Evolutionary conservation across 2,888 invertebrate species (phyloP).

Genomic region (Antitype chi): DNA sequence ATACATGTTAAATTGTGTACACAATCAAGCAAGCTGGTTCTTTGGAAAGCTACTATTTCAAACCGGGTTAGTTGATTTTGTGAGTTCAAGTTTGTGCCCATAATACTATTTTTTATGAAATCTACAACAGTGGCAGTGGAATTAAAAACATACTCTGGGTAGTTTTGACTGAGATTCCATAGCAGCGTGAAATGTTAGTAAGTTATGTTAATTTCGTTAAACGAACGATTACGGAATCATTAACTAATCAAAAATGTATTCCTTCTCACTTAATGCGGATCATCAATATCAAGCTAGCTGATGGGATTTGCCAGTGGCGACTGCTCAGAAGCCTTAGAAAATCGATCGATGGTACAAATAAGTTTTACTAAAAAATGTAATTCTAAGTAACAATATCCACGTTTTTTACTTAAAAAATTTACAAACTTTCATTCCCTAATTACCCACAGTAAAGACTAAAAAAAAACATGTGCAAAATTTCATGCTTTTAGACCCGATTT

Average conservation of each 20-base stretch:
- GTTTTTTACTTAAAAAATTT: not conserved
- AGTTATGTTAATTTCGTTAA: not conserved
- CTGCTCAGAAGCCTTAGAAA: not conserved
- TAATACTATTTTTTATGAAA: not conserved
- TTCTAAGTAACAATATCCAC: too few relatives aligned
- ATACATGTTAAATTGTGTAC: too few relatives aligned
- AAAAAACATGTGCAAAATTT: not conserved
- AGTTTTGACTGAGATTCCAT: conserved; percentile 76
- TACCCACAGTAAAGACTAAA: not conserved
- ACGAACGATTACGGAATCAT: not conserved
- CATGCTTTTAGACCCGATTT: not conserved
- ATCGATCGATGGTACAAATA: not conserved
- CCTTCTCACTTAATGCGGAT: not conserved
- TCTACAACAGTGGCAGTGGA: not conserved
- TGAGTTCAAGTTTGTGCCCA: not conserved
- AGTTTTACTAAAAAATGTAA: too few relatives aligned
- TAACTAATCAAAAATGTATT: not conserved
- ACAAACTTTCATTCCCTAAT: not conserved
- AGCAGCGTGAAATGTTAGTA: conserved; percentile 80
- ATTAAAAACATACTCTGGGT: conserved; percentile 72
- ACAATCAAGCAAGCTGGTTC: not conserved
- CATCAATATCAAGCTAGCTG: not conserved
- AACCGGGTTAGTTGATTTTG: not conserved
- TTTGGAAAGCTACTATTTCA: not conserved
- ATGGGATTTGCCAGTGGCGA: not conserved